phyloP scores from a whole-genome alignment of 1,140 invertebrate species.

The Drosophila serrata region DNA sequence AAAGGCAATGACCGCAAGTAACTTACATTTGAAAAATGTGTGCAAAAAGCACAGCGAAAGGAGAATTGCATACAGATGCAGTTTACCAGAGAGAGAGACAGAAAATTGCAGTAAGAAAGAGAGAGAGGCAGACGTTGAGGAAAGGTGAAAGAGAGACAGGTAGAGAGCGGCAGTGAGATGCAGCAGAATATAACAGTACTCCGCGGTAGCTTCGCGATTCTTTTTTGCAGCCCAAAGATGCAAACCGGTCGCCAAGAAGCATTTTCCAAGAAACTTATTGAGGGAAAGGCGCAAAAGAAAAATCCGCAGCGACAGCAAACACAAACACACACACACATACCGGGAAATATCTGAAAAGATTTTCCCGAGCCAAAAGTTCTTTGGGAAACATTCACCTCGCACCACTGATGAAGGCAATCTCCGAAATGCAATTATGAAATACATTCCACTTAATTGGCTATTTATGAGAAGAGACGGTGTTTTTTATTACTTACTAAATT shows the following conservation, averaged over 20 bases:
- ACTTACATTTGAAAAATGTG: slow-evolving; percentile 85
- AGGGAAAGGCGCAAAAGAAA: slow-evolving; percentile 74
- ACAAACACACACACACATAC: slow-evolving; percentile 16
- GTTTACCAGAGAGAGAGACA: slow-evolving; percentile 8
- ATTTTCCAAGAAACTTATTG: slow-evolving; percentile 83
- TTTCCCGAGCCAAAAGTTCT: slow-evolving; percentile 68
- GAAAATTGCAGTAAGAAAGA: neutral
- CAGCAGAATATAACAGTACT: slow-evolving; percentile 82
- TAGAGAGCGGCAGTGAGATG: slow-evolving; percentile 52
- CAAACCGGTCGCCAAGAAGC: slow-evolving; percentile 82
- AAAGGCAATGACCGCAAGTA: slow-evolving; percentile 85
- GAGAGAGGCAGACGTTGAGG: slow-evolving; percentile 2
- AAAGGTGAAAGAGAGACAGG: slow-evolving; percentile 14
- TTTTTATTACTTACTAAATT: slow-evolving; percentile 2
- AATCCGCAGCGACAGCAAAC: slow-evolving; percentile 19
- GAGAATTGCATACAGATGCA: slow-evolving; percentile 66
- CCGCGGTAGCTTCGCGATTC: slow-evolving; percentile 76
- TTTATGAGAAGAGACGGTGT: slow-evolving; percentile 24
- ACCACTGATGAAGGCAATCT: slow-evolving; percentile 47
- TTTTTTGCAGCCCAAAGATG: slow-evolving; percentile 70
- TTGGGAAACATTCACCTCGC: slow-evolving; percentile 64
- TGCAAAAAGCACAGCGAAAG: slow-evolving; percentile 83
- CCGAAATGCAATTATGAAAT: slow-evolving; percentile 58
- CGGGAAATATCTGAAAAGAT: slow-evolving; percentile 11
- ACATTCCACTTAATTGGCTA: slow-evolving; percentile 50